Base-by-base conservation (phyloP, 1,140 invertebrate genomes). In the Harpegnathos saltator region DNA sequence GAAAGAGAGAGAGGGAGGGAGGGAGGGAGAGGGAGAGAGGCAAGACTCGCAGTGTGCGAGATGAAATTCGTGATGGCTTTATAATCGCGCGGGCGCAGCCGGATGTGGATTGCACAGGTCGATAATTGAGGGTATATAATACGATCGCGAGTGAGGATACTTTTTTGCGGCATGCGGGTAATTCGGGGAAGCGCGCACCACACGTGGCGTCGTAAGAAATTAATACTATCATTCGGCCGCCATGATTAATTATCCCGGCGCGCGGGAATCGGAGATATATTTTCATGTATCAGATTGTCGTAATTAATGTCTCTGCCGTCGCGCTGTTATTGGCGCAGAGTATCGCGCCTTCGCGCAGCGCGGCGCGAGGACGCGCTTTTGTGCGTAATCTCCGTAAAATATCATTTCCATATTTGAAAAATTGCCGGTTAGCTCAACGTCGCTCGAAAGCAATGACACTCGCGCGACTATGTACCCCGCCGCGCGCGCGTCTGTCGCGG, bases 151-250 rank as follows among this genome's bases (percentile, higher is more conserved):
- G 29, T 48, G 14, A 80, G 24, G 65, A 80, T 71, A 48, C 24
- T 19, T 75, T 75, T 69, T 78, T 65, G 56, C 22, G 56, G 19
- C 9, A 54, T 15, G n/a, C 72, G 44, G 65, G 61, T 66, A 54
- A 77, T 80, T 80, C 38, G 75, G 54, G 2, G n/a, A 71, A 69
- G 14, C 22, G n/a, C 19, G 22, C 38, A 44, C 38, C 38, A 44
- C 38, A 44, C 15, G 33, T 44, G 75, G 24, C 29, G 29, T 29
- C 71, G 22, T 29, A 58, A 80, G 66, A 86, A 87, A 86, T 87
- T 85, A 85, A 86, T 87, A 86, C 84, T 66, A 82, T 87, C 78
- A 71, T 83, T 68, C 84, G 85, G n/a, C 71, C 74, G 80, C 71
- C 66, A 38, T 58, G 85, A 86, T 87, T 87, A 87, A 86, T 87